Base-by-base conservation (phyloP, 2,888 invertebrate species). In the Agrenia bidenticulata region DNA sequence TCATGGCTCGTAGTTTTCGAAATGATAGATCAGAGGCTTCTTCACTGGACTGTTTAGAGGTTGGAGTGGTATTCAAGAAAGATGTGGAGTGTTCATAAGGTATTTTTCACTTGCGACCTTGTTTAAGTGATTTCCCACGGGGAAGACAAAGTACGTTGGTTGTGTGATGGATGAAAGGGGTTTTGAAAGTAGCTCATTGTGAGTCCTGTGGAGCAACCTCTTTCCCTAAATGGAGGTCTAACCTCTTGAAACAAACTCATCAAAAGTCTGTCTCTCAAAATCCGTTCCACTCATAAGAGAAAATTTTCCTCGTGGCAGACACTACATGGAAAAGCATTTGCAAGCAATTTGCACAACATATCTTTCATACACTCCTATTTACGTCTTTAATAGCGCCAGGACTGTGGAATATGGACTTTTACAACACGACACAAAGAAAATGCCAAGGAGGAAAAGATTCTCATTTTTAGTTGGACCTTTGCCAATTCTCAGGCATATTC, bases 91-190 rank as follows among this genome's bases (percentile, higher is more conserved):
- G 55, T 32, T 55, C 27, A 55, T 55, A 26, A 17, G 55, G 26
- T 55, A 55, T 55, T 55, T 49, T 32, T 13, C 26, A 55, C 27
- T 55, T 26, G 55, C 4, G 19, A 55, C 55, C 55, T 24, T 55
- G 55, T 55, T 55, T 55, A 55, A 27, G 19, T 55, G 55, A 55
- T 55, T 55, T 55, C 55, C 55, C 55, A 55, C 24, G 55, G 24
- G 55, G 15, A 51, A 13, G 51, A 51, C 26, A 21, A 19, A 51
- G 24, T 24, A 51, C 24, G 13, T 45, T 45, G 4, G 4, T 21
- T 17, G 21, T 51, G n/a, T 51, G 51, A 51, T 51, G 51, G 51
- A 51, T 51, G 45, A 19, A 19, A 45, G 15, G 45, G 9, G 45
- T 45, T 45, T 45, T 15, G n/a, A 15, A 45, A 45, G 45, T 45